A percentile compares a stretch with the other conserved stretches of the same genome.
phyloP scores from a whole-genome alignment of 1,140 invertebrate species.

The Lycorma delicatula region DNA sequence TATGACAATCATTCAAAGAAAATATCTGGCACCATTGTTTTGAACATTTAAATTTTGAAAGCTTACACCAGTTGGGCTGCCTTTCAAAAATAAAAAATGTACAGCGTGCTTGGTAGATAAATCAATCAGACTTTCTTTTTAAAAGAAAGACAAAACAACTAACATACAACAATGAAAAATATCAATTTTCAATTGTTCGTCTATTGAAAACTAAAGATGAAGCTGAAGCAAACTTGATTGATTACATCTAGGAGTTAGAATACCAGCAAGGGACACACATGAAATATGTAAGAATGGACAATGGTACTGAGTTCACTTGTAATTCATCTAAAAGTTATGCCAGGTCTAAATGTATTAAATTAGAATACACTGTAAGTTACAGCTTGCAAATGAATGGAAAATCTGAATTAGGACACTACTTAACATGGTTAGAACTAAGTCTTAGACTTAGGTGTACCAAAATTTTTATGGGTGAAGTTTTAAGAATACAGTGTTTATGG shows the following conservation, averaged over 20 bases:
- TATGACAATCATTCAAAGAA: neutral
- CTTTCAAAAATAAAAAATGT: conserved; percentile 1
- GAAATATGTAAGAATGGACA: conserved; percentile 12
- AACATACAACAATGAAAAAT: conserved; percentile 5
- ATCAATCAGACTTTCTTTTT: conserved; percentile 1
- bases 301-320: conserved; percentile 17
- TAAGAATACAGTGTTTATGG: conserved; percentile 15
- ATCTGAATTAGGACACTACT: conserved; percentile 32
- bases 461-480: conserved; percentile 34
- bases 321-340: conserved; percentile 19
- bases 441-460: conserved; percentile 24
- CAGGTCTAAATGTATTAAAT: conserved; percentile 30
- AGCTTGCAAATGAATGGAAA: conserved; percentile 35
- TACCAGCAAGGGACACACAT: neutral
- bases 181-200: conserved; percentile 4
- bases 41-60: conserved; percentile 7
- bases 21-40: conserved; percentile 10
- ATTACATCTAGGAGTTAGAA: conserved; percentile 9
- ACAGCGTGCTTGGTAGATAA: conserved; percentile 3
- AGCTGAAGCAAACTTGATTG: conserved; percentile 8
- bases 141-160: neutral
- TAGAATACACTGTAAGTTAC: conserved; percentile 30
- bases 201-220: conserved; percentile 15
- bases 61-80: neutral
- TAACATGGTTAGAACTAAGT: conserved; percentile 30